These are phyloP conservation scores for Nysson spinosus DNA, from an alignment of 2,888 invertebrate genomes.

Conservation along the genomic window DNA sequence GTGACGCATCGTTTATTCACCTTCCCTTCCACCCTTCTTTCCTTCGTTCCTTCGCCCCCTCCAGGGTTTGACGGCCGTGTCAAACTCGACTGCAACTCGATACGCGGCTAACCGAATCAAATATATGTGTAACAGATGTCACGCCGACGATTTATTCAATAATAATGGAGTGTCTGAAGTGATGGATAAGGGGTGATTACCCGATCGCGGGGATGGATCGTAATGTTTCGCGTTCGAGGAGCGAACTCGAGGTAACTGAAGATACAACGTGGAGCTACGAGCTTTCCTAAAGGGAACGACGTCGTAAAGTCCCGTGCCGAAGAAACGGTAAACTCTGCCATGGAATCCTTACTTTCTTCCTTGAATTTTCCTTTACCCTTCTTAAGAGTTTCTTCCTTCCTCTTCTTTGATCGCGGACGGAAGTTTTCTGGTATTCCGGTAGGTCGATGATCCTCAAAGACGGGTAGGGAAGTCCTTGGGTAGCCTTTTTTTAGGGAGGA, in stretches of 20 bases:
- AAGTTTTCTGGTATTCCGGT: conserved; percentile 13
- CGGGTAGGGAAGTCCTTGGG: conserved; percentile 11
- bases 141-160: too few species aligned
- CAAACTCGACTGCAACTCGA: too few species aligned
- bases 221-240: background rate
- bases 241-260: conserved; percentile 22
- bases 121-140: too few species aligned
- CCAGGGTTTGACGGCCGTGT: too few species aligned
- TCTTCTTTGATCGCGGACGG: conserved; percentile 1
- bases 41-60: too few species aligned
- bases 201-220: background rate
- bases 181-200: too few species aligned
- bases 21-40: too few species aligned
- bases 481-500: conserved; percentile 21
- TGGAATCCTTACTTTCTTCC: conserved; percentile 34
- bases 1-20: too few species aligned
- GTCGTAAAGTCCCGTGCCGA: conserved; percentile 46
- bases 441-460: conserved; percentile 10
- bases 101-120: too few species aligned
- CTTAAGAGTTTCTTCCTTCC: background rate
- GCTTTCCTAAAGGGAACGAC: conserved; percentile 26
- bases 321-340: conserved; percentile 14
- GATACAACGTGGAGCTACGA: conserved; percentile 1
- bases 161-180: too few species aligned
- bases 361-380: conserved; percentile 7